Evolutionary conservation across 2,797 vertebrate species (phyloP).

Genomic region (Lacerta viridis): DNA sequence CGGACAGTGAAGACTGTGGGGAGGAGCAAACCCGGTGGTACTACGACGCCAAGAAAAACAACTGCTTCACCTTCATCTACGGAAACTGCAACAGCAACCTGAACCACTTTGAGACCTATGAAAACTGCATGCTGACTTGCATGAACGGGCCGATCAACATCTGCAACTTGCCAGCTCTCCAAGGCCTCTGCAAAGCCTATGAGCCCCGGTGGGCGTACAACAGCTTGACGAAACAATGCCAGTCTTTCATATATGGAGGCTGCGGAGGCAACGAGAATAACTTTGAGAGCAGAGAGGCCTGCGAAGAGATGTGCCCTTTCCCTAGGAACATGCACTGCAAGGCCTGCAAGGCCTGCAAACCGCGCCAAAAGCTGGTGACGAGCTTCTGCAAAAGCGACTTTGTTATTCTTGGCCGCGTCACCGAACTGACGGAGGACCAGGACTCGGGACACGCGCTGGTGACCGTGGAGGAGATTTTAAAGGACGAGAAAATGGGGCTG

Average conservation of each 20-base stretch:
- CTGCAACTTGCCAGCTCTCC: conserved; percentile 90
- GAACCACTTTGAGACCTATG: conserved; percentile 92
- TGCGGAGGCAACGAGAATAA: conserved; percentile 97
- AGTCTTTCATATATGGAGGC: conserved; percentile 94
- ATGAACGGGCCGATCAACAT: conserved; percentile 87
- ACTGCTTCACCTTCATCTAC: conserved; percentile 90
- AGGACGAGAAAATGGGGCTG: conserved; percentile 98
- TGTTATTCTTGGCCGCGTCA: conserved; percentile 91
- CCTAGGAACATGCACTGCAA: conserved; percentile 90
- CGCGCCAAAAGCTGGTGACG: conserved; percentile 92
- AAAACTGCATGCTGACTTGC: conserved; percentile 91
- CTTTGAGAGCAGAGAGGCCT: conserved; percentile 93
- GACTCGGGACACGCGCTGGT: conserved; percentile 92
- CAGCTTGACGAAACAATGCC: conserved; percentile 86
- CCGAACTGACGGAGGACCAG: conserved; percentile 90
- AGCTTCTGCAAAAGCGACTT: conserved; percentile 98
- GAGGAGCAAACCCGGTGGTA: conserved; percentile 92
- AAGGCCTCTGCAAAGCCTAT: conserved; percentile 95
- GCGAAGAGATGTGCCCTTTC: conserved; percentile 93
- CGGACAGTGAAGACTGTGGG: conserved; percentile 88
- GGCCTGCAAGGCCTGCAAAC: conserved; percentile 92
- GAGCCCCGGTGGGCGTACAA: conserved; percentile 96
- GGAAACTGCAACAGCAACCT: conserved; percentile 87
- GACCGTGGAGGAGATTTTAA: conserved; percentile 94
- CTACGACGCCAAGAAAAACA: conserved; percentile 92